Evolutionary conservation across 2,113 vertebrate genomes (phyloP), one percentile per base, ranked within the genome.

Genomic region (Poeciliopsis retropinna): DNA sequence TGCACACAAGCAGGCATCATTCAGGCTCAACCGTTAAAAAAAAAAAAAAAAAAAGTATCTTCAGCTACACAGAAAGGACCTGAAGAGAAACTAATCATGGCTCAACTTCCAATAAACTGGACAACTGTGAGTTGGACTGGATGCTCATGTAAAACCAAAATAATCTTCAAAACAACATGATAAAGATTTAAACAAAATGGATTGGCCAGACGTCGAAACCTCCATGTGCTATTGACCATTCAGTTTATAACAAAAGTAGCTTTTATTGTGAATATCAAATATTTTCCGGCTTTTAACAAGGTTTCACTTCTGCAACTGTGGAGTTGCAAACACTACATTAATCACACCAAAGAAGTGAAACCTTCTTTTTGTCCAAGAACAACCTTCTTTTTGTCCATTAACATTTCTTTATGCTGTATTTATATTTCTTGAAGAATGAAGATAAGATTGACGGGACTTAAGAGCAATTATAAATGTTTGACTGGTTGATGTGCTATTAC

Each of bases 1-100:
- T 76, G 73, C 73, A 68, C 64, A 75, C 41, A 84, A 60, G 78
- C 79, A 71, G 41, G 34, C 65, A 22, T 51, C 67, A 66, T 75
- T 80, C 75, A 51, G 62, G 28, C 41, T 30, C 47, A 80, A 79
- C 86, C 76, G 28, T 63, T 76, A 75, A 76, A 27, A 37, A 11
- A 19, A 47, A 47, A 4, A 15, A 44, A 47, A 15, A 15, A 41
- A 70, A 32, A 79, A 68, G 67, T 44, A 76, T 80, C 51, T 65
- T 72, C 64, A 79, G 71, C n/a, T 70, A 76, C 85, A 81, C 67
- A 65, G 37, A 66, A 41, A 61, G 27, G 31, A 47, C 57, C 31
- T 57, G 25, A n/a, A 69, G 47, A 73, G 19, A 60, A 70, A 78
- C 54, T 84, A 80, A 73, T n/a, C 28, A 73, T 67, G 79, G 64